Conservation (phyloP, 2,113 vertebrate genomes). For the Otolemur garnettii region DNA sequence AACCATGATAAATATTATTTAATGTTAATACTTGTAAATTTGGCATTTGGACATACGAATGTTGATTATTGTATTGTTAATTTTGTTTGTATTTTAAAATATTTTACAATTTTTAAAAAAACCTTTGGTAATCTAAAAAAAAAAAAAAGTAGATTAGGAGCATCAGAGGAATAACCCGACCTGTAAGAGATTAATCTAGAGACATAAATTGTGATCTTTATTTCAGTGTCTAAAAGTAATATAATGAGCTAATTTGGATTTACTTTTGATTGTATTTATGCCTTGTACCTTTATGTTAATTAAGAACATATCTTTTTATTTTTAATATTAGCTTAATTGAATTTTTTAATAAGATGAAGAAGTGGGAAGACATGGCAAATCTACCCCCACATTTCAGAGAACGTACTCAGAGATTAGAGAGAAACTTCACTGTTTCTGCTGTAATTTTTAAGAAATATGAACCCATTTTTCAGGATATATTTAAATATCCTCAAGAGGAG, state of each 20-base stretch:
- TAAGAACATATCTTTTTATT: constrained; percentile 64
- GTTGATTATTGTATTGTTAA: background rate
- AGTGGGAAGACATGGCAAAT: constrained; percentile 97
- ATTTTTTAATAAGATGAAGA: constrained; percentile 98
- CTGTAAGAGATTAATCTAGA: constrained; percentile 10
- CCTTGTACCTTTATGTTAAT: constrained; percentile 31
- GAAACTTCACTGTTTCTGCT: constrained; percentile 96
- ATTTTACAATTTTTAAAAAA: background rate
- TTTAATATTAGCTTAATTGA: constrained; percentile 92
- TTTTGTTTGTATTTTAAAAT: constrained; percentile 43
- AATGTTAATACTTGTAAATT: background rate
- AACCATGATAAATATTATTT: background rate
- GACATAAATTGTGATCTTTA: constrained; percentile 8
- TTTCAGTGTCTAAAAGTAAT: constrained; percentile 34
- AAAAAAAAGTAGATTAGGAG: background rate
- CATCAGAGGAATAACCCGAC: background rate
- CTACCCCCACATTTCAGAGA: constrained; percentile 93
- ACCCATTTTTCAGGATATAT: constrained; percentile 96
- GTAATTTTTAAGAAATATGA: constrained; percentile 98
- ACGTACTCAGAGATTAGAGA: constrained; percentile 94
- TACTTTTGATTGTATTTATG: constrained; percentile 42
- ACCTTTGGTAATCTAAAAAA: background rate
- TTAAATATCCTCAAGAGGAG: constrained; percentile 94
- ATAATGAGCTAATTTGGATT: background rate
- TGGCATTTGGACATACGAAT: background rate